Evolutionary conservation across 2,888 invertebrate species (phyloP), one percentile per base, ranked within the genome.

Genomic region (Sarcophaga caerulescens): DNA sequence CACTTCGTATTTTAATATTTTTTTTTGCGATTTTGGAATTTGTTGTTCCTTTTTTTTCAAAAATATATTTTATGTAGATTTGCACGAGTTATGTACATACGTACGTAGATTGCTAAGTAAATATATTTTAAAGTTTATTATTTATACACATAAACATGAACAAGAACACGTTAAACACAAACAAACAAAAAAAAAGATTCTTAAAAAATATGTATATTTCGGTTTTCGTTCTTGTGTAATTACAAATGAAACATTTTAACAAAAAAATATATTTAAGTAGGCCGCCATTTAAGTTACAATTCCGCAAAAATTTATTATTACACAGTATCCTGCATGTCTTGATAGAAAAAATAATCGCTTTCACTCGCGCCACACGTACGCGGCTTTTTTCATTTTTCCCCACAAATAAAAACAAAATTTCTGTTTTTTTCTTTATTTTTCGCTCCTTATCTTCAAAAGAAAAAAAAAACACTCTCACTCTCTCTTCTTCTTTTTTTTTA

Each of bases 201-300:
- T 52, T 17, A 52, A 52, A 4, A 14, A 52, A 52, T 35, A 35
- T n/a, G n/a, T n/a, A n/a, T 35, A 35, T 35, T 35, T 35, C 10
- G 10, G 35, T 2, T 35, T 10, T 10, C 35, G 35, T 52, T 52
- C 17, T 14, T 52, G 52, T 52, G 17, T 52, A 52, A 23, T 25
- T 52, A 75, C 35, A 45, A 47, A 19, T 23, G 8, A 68, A 21
- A 66, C 35, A 35, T 35, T 35, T 35, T 10, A 8, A 35, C 35
- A 35, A 52, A 68, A 68, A 82, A 74, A 45, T 47, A 68, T 73
- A 21, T 85, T 77, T 81, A 84, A 79, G 79, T 84, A 84, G 84
- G 79, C 74, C 84, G 74, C 62, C 82, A 63, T 52, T 17, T 17
- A 10, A 35, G 35, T 35, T 35, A 35, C 35, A 35, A 35, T 35